These are phyloP conservation scores for Boleophthalmus pectinirostris DNA, from an alignment of 2,113 vertebrate genomes.

Conservation along the genomic window DNA sequence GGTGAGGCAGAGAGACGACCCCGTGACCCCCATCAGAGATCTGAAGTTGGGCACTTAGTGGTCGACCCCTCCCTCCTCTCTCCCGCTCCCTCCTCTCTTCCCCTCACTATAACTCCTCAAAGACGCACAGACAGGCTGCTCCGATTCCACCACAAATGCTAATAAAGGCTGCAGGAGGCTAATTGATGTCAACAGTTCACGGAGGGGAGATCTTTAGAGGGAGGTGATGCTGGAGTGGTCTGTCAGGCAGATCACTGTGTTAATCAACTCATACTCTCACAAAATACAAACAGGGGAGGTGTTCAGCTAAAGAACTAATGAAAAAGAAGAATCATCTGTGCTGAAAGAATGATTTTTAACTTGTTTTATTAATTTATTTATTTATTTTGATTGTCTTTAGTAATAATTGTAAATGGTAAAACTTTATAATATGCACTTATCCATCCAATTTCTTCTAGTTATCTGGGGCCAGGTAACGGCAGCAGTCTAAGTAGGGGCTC, in stretches of 20 bases:
- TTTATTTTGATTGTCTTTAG: too few relatives aligned
- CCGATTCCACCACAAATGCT: constrained; percentile 73
- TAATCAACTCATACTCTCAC: constrained; percentile 9
- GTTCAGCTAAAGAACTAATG: constrained; percentile 35
- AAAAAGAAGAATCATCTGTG: constrained; percentile 2
- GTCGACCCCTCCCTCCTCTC: constrained; percentile 6
- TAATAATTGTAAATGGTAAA: too few relatives aligned
- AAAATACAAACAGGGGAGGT: too few relatives aligned
- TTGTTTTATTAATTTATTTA: too few relatives aligned
- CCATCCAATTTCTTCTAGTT: too few relatives aligned
- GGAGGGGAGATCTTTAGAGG: constrained; percentile 44
- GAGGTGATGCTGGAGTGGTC: constrained; percentile 33
- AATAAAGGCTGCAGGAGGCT: constrained; percentile 70
- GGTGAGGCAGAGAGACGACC: constrained; percentile 74
- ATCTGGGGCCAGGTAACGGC: too few relatives aligned
- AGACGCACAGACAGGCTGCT: constrained; percentile 60
- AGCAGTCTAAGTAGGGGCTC: too few relatives aligned
- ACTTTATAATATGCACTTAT: too few relatives aligned
- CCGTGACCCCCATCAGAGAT: constrained; percentile 76
- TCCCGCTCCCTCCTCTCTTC: constrained; percentile 37
- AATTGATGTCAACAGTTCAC: constrained; percentile 71
- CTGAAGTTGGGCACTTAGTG: constrained; percentile 71
- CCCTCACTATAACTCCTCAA: constrained; percentile 34
- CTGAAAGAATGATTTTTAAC: not conserved
- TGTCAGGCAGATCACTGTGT: constrained; percentile 47